Base-by-base conservation (phyloP, 2,888 invertebrate species). In the Dioctria rufipes region DNA sequence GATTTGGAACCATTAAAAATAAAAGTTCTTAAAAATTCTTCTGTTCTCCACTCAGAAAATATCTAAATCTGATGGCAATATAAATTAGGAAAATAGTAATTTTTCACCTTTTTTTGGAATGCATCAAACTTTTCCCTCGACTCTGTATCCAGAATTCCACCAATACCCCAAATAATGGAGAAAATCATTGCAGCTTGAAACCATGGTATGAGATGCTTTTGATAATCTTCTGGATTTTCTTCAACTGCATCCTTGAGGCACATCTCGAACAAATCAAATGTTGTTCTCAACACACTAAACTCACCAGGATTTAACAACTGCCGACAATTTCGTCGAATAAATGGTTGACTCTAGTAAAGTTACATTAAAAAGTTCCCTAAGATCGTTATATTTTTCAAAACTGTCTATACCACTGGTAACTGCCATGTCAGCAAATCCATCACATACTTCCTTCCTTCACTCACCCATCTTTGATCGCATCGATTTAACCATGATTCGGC, bases 121-220 rank as follows among this genome's bases (percentile, higher is more conserved):
- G 90, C 91, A 86, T 95, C 94, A 84, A 92, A 95, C 84, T 90
- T 91, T 82, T 90, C 91, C 13, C 95, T 91, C 0, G 96, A 95
- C 66, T 93, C 91, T 0, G 90, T 89, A 86, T 96, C 94, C 49
- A 97, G 89, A 80, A 95, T 93, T 1, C 96, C 96, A 2, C 93
- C 97, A 39, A 97, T 89, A 0, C 96, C 96, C 98, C 98, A 98
- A 3, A 94, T 91, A 67, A 95, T 88, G 0, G 94, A 91, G 86
- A 93, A 93, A 85, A 96, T 90, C 83, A 95, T 92, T 0, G 95
- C 91, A 2, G 95, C 95, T 88, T 96, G 92, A 82, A 95, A 90
- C 94, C 96, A 96, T 75, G 91, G 90, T 67, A 91, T 89, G 3
- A 95, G 87, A 87, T 93, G 92, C 85, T 93, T 93, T 63, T 92